Conservation (phyloP, 2,888 invertebrate genomes). For the Asteroscopus sphinx region DNA sequence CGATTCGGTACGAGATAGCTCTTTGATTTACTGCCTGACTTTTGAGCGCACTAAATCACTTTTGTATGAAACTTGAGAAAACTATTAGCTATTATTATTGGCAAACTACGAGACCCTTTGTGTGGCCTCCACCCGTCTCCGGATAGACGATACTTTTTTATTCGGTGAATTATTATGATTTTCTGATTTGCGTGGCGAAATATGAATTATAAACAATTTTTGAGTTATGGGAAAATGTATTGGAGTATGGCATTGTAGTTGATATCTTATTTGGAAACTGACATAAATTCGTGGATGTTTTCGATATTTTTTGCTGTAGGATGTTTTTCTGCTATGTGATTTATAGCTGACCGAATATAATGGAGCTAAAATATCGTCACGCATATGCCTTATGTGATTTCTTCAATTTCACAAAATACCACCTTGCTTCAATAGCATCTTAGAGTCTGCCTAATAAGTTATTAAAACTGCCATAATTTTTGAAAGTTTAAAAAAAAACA, state of each 20-base stretch:
- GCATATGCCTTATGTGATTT: not conserved
- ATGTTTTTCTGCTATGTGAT: slow-evolving; percentile 38
- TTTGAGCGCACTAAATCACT: slow-evolving; percentile 87
- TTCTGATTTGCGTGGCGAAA: slow-evolving; percentile 80
- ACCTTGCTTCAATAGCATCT: too few relatives aligned
- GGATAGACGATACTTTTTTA: slow-evolving; percentile 74
- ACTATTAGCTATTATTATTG: slow-evolving; percentile 89
- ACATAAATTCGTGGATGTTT: slow-evolving; percentile 43
- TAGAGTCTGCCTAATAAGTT: not conserved
- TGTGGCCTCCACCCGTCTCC: slow-evolving; percentile 68
- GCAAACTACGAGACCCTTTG: slow-evolving; percentile 81
- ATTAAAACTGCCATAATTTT: too few relatives aligned
- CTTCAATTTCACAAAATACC: too few relatives aligned
- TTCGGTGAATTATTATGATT: slow-evolving; percentile 71
- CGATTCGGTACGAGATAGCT: slow-evolving; percentile 77
- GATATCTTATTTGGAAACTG: slow-evolving; percentile 64
- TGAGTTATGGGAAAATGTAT: slow-evolving; percentile 63
- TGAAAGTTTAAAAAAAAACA: too few relatives aligned
- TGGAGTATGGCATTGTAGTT: slow-evolving; percentile 51
- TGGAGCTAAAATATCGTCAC: slow-evolving; percentile 22
- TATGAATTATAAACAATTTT: slow-evolving; percentile 70
- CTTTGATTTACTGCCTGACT: slow-evolving; percentile 86
- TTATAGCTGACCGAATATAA: slow-evolving; percentile 36
- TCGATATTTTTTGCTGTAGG: slow-evolving; percentile 24
- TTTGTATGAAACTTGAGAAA: slow-evolving; percentile 87